phyloP scores from a whole-genome alignment of 2,797 vertebrate species.

The Adelosebastes latens region DNA sequence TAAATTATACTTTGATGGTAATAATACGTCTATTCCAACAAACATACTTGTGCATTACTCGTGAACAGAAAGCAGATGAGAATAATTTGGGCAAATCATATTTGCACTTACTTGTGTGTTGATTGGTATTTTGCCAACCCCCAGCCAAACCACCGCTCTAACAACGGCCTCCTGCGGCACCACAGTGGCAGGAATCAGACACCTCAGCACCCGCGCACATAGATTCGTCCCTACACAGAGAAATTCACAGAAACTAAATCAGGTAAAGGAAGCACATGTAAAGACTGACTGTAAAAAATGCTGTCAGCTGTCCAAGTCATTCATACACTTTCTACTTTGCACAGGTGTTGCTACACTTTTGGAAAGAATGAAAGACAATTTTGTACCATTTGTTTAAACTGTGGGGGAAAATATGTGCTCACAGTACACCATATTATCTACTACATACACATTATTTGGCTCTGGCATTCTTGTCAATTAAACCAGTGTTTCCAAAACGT shows the following conservation, averaged over 20 bases:
- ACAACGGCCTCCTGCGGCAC: constrained; percentile 88
- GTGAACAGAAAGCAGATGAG: background rate
- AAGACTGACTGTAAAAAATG: background rate
- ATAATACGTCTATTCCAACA: background rate
- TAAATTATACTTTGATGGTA: background rate
- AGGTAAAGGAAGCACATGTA: background rate
- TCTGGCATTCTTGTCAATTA: background rate
- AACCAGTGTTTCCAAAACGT: background rate
- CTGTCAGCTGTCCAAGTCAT: background rate
- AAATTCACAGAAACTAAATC: constrained; percentile 1
- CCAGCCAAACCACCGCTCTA: constrained; percentile 88
- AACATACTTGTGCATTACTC: background rate
- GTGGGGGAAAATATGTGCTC: background rate
- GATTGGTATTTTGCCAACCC: constrained; percentile 84
- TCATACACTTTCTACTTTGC: background rate
- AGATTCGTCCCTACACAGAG: constrained; percentile 59
- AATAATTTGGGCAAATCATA: background rate
- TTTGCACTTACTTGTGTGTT: constrained; percentile 85
- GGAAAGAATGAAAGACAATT: background rate
- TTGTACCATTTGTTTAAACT: background rate
- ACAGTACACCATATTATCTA: background rate
- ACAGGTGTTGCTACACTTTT: background rate
- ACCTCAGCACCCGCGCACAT: constrained; percentile 86
- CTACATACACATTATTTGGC: background rate
- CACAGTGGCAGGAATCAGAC: constrained; percentile 87